Evolutionary conservation across 2,888 invertebrate genomes (phyloP), one percentile per base, ranked within the genome.

Genomic region (Tachystola acroxantha): DNA sequence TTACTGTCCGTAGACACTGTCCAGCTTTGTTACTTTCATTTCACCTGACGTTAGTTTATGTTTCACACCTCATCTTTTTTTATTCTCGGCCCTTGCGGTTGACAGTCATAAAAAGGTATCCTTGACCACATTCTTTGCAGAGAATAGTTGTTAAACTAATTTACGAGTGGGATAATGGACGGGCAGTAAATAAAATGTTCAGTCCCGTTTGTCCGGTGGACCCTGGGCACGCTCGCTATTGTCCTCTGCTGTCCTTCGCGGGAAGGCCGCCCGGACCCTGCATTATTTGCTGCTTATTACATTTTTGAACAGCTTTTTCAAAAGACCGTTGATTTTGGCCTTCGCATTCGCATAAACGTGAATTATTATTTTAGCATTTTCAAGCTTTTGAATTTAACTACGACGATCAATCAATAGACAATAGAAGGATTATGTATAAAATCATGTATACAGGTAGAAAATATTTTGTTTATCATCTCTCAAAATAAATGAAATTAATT

Each of bases 201-300:
- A 53, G 62, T 64, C 69, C 70, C 64, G 70, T 76, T 63, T 39
- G 48, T 41, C 54, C 50, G 49, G 58, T 57, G 60, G 55, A 14
- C 32, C 34, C 34, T 16, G 34, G 58, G 58, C 67, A 57, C 62
- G 62, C 56, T 56, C 57, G 48, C 52, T 66, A 70, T 81, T 80
- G 79, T 77, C 64, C 69, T 16, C 41, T 24, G 38, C n/a, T 50
- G 80, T 70, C 81, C 78, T 80, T 76, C 76, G 49, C 51, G 57
- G 49, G 70, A 72, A 78, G 78, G 78, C 58, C 74, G 58, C 46
- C 63, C 57, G 57, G 62, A 53, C 58, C 63, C 54, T 48, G 39
- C 33, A 41, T 55, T 52, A 57, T 61, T 64, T 10, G 7, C 32
- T 9, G 20, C 37, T 41, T 45, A 48, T 53, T 53, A 48, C 58